Conservation (phyloP, 30 jellyfish, hydroid and myxozoan species). For the Aurelia aurita region DNA sequence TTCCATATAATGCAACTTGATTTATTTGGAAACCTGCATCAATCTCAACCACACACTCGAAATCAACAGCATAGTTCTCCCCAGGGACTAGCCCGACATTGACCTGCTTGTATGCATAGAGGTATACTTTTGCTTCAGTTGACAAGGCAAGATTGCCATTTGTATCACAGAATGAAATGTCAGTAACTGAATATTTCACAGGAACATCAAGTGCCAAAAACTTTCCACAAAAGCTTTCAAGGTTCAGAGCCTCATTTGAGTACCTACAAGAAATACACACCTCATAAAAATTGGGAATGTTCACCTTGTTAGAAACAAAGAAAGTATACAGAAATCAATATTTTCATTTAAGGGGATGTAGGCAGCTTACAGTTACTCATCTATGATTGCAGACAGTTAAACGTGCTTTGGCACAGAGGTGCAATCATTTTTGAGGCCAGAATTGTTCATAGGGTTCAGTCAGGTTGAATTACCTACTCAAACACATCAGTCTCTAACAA, state of each 20-base stretch:
- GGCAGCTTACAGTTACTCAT: too few species aligned
- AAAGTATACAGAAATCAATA: too few species aligned
- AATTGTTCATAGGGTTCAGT: too few species aligned
- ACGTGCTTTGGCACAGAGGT: too few species aligned
- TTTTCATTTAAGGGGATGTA: too few species aligned
- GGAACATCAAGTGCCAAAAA: conserved; percentile 78
- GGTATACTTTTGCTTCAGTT: conserved; percentile 68
- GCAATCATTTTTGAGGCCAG: too few species aligned
- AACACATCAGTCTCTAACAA: too few species aligned
- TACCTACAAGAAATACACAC: conserved; percentile 24
- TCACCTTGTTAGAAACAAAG: too few species aligned
- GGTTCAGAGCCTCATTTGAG: conserved; percentile 42
- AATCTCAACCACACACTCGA: conserved; percentile 67
- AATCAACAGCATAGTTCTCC: conserved; percentile 52
- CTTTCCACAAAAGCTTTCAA: conserved; percentile 36
- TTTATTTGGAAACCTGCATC: conserved; percentile 68
- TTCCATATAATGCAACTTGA: conserved; percentile 58
- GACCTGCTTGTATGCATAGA: conserved; percentile 56
- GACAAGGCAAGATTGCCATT: conserved; percentile 86
- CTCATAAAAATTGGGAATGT: too few species aligned
- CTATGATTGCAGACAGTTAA: too few species aligned
- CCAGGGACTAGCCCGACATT: conserved; percentile 12
- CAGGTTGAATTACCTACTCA: too few species aligned
- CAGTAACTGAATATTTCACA: conserved; percentile 74
- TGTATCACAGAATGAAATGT: conserved; percentile 76